Evolutionary conservation across 2,888 invertebrate genomes (phyloP).

Genomic region (Anthophora plumipes): DNA sequence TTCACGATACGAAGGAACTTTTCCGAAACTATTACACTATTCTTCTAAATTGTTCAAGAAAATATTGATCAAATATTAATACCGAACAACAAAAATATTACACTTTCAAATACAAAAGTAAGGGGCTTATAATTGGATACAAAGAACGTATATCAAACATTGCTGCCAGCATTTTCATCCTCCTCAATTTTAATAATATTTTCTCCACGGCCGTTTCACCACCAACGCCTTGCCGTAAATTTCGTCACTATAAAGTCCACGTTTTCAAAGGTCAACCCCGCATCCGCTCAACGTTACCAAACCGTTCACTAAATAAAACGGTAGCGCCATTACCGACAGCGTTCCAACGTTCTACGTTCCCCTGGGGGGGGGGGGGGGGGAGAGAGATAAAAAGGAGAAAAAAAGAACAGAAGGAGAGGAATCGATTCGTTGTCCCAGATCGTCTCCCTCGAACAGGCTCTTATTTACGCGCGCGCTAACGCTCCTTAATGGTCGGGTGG

Average conservation of each 20-base stretch:
- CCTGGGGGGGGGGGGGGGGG: too few species aligned
- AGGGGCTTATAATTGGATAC: too few species aligned
- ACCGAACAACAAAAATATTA: too few species aligned
- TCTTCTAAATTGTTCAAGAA: too few species aligned
- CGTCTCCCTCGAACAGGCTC: constrained; percentile 39
- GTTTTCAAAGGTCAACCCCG: constrained; percentile 4
- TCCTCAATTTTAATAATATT: background rate
- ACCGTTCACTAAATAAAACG: background rate
- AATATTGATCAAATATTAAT: too few species aligned
- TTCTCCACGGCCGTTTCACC: background rate
- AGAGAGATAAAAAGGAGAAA: background rate
- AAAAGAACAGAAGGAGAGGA: too few species aligned
- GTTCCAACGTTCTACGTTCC: background rate
- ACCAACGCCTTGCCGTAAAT: background rate
- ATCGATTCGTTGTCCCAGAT: constrained; percentile 23
- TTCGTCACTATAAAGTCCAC: background rate
- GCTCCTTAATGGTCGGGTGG: background rate
- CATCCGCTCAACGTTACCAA: background rate
- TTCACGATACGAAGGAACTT: too few species aligned
- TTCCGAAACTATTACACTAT: too few species aligned
- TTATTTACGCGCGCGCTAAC: constrained; percentile 27
- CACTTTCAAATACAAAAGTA: too few species aligned
- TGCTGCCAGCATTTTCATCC: too few species aligned
- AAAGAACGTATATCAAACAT: too few species aligned
- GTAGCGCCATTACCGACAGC: constrained; percentile 2